Percentiles rank a stretch among this genome's conserved stretches.
These are phyloP conservation scores for Percina caprodes DNA, from an alignment of 2,113 vertebrate genomes.

Conservation along the genomic window DNA sequence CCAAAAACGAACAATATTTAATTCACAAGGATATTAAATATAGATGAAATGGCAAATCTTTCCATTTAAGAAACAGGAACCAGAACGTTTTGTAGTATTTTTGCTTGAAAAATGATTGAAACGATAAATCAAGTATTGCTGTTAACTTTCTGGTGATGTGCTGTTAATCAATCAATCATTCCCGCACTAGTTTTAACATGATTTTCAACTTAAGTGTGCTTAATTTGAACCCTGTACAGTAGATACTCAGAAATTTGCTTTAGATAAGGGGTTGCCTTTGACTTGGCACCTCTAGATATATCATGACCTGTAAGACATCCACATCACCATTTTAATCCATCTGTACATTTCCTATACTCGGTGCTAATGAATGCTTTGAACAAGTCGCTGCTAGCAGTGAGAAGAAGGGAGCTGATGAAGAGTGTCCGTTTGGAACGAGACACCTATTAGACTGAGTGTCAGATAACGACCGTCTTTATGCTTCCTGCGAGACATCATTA, in stretches of 20 bases:
- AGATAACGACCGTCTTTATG: background rate
- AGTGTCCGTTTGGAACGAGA: background rate
- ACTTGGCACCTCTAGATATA: too few relatives aligned
- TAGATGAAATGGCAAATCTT: background rate
- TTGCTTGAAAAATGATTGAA: background rate
- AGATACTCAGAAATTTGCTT: background rate
- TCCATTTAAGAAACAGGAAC: background rate
- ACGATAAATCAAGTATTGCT: background rate
- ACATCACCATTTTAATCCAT: background rate
- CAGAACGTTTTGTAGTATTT: background rate
- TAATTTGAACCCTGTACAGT: background rate
- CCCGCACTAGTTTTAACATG: background rate
- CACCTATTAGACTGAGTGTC: background rate
- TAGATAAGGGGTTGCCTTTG: too few relatives aligned
- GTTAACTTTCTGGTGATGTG: background rate
- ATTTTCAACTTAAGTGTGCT: background rate
- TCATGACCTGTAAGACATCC: too few relatives aligned
- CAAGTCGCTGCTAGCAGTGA: background rate
- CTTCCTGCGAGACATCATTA: background rate
- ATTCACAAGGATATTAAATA: background rate
- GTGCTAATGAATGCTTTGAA: background rate
- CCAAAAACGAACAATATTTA: background rate
- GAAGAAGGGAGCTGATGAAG: background rate
- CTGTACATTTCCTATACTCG: background rate
- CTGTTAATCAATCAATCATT: background rate